Evolutionary conservation across 1,140 invertebrate genomes (phyloP).

Genomic region (Scaptomyza pallida): DNA sequence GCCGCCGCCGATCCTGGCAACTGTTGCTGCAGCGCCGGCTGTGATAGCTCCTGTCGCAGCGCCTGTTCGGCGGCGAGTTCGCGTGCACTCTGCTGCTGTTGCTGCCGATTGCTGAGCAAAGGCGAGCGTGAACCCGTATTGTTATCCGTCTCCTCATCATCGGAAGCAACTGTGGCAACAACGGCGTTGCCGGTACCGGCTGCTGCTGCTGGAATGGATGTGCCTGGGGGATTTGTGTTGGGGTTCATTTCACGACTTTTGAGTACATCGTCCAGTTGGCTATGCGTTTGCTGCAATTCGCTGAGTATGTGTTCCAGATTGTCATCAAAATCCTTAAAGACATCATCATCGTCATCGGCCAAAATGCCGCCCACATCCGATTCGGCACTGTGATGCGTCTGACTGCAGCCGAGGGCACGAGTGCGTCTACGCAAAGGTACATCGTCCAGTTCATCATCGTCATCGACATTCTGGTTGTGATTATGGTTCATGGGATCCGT

Average conservation of each 20-base stretch:
- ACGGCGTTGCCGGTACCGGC: background rate
- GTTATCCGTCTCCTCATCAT: conserved; percentile 85
- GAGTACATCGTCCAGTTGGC: conserved; percentile 64
- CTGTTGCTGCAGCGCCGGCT: conserved; percentile 29
- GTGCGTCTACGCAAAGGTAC: conserved; percentile 59
- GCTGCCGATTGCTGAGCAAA: conserved; percentile 84
- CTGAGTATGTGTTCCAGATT: conserved; percentile 75
- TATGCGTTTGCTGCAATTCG: conserved; percentile 68
- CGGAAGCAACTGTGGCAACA: conserved; percentile 25
- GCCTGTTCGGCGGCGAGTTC: conserved; percentile 64
- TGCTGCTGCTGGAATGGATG: background rate
- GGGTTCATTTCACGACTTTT: conserved; percentile 40
- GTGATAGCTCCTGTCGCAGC: conserved; percentile 61
- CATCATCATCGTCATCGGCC: conserved; percentile 75
- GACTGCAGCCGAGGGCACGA: conserved; percentile 67
- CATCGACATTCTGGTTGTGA: conserved; percentile 82
- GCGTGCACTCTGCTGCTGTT: conserved; percentile 46
- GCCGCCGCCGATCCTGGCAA: conserved; percentile 4
- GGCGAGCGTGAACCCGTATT: conserved; percentile 86
- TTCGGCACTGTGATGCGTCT: conserved; percentile 73
- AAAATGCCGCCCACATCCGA: conserved; percentile 74
- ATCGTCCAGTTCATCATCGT: conserved; percentile 65
- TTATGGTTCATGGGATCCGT: conserved; percentile 68
- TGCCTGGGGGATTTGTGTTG: background rate
- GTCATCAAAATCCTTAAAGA: conserved; percentile 81